Evolutionary conservation across 1,140 invertebrate genomes (phyloP).

Genomic region (Panagrolaimus sp.): DNA sequence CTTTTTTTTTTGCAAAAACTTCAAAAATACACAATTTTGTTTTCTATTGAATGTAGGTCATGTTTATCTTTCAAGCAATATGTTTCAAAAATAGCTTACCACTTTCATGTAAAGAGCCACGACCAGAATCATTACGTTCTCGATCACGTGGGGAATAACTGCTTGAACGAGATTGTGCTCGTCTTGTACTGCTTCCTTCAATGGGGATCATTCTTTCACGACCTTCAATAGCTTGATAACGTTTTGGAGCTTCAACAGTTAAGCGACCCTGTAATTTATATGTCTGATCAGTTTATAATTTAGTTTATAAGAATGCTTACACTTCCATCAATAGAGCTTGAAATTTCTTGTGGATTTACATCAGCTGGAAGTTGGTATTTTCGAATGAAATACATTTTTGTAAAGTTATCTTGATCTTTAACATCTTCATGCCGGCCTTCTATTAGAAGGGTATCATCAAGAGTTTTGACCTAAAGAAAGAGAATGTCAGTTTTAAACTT

Average conservation of each 20-base stretch:
- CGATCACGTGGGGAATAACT: slow-evolving; percentile 42
- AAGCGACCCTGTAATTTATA: slow-evolving; percentile 46
- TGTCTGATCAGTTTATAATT: slow-evolving; percentile 3
- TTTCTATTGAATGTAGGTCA: neutral
- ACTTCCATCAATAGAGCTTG: slow-evolving; percentile 44
- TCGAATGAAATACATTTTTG: slow-evolving; percentile 57
- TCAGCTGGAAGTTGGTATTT: slow-evolving; percentile 56
- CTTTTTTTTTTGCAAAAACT: no score
- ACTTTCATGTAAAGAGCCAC: slow-evolving; percentile 8
- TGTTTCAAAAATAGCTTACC: neutral
- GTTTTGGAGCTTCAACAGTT: slow-evolving; percentile 52
- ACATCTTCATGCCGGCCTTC: slow-evolving; percentile 56
- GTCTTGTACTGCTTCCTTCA: slow-evolving; percentile 48
- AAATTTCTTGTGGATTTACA: slow-evolving; percentile 43
- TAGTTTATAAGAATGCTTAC: slow-evolving; percentile 20
- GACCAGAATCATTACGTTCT: slow-evolving; percentile 35
- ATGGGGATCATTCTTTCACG: slow-evolving; percentile 53
- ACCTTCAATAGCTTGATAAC: slow-evolving; percentile 40
- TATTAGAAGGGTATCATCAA: slow-evolving; percentile 56
- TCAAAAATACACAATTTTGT: no score
- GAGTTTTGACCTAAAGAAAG: slow-evolving; percentile 52
- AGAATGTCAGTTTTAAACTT: neutral
- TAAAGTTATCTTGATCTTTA: slow-evolving; percentile 53
- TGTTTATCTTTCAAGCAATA: neutral
- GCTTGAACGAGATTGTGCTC: slow-evolving; percentile 45